Evolutionary conservation across 2,113 vertebrate species (phyloP), one percentile per base, ranked within the genome.

Genomic region (Macquaria ambigua): DNA sequence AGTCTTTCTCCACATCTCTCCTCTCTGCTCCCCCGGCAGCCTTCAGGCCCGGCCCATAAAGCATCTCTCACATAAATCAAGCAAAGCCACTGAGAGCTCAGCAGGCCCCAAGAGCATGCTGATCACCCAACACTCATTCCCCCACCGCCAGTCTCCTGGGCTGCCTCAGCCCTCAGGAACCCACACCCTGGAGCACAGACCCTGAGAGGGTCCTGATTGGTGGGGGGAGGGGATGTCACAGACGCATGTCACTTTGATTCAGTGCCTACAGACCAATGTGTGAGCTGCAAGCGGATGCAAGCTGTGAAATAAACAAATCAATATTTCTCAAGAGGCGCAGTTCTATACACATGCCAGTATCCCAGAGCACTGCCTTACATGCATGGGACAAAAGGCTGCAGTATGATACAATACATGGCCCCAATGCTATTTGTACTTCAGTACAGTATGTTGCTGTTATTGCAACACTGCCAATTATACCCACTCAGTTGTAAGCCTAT

Each of bases 51-150:
- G 46, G 69, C 77, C 68, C 86, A 62, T 73, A 85, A 87, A 80
- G 56, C 77, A 23, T 74, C 80, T 85, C 82, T 84, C 84, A 88
- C 90, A 92, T 89, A 82, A 90, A 93, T 93, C 93, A 93, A 90
- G 84, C 28, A 52, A 86, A 83, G 75, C 59, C 73, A 34, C 86
- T 37, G 50, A 85, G 83, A 86, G 84, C 58, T 82, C 74, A 52
- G 83, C 59, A 7, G 74, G 77, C 68, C 89, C 84, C 88, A 16
- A 39, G 90, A 90, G 84, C 88, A 74, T 18, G 82, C 89, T 87
- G 90, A 92, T 93, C 86, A 84, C 89, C 71, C 43, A 43, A 81
- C 84, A 84, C 69, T 79, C 84, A 23, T 56, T 56, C 84, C 50
- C 52, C 80, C 37, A 6, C 66, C 9, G 41, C 76, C 20, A 11